Evolutionary conservation across 2,113 vertebrate genomes (phyloP).

Genomic region (Rhombomys opimus): DNA sequence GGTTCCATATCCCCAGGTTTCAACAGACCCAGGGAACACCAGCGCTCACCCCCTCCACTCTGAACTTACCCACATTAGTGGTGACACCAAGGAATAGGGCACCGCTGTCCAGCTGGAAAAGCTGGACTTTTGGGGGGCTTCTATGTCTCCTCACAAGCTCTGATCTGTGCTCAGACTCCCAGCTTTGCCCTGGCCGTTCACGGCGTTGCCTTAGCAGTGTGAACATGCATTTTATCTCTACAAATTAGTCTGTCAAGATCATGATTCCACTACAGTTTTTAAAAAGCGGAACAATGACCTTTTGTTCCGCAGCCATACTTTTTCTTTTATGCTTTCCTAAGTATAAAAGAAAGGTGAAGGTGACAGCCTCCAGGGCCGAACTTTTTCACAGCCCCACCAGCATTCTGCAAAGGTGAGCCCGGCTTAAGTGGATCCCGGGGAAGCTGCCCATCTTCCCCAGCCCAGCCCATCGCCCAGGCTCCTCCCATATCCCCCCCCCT

Average conservation of each 20-base stretch:
- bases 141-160: background rate
- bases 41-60: background rate
- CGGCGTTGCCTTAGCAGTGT: background rate
- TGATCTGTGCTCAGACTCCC: background rate
- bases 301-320: slow-evolving; percentile 4
- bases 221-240: slow-evolving; percentile 42
- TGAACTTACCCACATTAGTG: background rate
- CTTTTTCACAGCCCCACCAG: background rate
- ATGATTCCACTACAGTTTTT: background rate
- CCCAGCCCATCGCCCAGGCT: background rate
- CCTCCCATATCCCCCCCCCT: background rate
- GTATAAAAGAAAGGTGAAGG: slow-evolving; percentile 25
- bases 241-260: slow-evolving; percentile 52
- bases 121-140: background rate
- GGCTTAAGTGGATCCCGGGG: rapidly evolving
- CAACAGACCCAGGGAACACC: background rate
- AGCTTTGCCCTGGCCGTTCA: background rate
- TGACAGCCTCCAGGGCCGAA: background rate
- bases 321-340: slow-evolving; percentile 11
- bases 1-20: background rate
- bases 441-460: background rate
- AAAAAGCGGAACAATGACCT: slow-evolving; percentile 19
- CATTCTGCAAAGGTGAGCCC: background rate
- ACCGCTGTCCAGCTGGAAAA: background rate
- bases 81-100: background rate